Conservation (phyloP, 2,113 vertebrate species). For the Paramormyrops kingsleyae region DNA sequence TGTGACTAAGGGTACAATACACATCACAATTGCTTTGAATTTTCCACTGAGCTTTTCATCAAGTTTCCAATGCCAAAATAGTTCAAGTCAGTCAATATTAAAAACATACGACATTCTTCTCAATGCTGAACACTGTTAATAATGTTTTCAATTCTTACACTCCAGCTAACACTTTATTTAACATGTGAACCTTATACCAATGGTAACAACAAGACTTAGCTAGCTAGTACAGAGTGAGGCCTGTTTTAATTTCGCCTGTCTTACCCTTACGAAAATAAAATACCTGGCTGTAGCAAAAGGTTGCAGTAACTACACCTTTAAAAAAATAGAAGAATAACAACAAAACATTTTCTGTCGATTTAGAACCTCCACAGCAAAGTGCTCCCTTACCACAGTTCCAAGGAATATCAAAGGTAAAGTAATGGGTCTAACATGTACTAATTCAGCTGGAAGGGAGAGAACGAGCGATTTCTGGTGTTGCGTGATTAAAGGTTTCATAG, state of each 20-base stretch:
- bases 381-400: background rate
- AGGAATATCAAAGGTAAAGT: conserved; percentile 9
- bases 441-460: background rate
- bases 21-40: background rate
- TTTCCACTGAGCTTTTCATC: background rate
- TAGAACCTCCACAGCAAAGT: conserved; percentile 21
- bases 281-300: conserved; percentile 3
- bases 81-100: background rate
- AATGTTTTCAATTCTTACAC: background rate
- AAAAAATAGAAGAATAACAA: background rate
- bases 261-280: background rate
- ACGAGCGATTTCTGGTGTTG: background rate
- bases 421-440: background rate
- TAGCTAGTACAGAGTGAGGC: background rate
- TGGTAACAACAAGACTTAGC: background rate
- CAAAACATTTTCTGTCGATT: conserved; percentile 21
- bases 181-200: background rate
- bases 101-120: background rate
- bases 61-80: background rate
- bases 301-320: background rate
- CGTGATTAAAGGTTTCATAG: background rate
- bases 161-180: background rate
- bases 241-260: background rate
- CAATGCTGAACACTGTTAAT: background rate
- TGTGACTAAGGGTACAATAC: too few relatives aligned